Percentiles rank a stretch among this genome's conserved stretches.
phyloP scores from a whole-genome alignment of 2,797 vertebrate genomes.

The Anisognathus igniventris region DNA sequence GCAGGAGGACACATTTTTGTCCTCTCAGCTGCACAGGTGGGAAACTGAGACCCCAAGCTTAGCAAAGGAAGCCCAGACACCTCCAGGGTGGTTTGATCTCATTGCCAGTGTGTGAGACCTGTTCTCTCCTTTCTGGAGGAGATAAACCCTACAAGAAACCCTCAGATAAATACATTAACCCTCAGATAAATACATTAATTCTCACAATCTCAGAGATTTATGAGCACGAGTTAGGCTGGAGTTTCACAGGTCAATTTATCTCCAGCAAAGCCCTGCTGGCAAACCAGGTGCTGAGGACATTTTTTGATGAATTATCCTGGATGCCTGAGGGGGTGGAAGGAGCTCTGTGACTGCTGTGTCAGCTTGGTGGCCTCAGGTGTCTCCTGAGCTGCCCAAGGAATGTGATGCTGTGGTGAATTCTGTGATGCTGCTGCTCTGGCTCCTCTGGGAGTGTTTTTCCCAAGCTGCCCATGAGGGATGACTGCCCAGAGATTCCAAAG shows the following conservation, averaged over 20 bases:
- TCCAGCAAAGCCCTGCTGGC: background rate
- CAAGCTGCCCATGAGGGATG: background rate
- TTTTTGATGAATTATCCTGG: background rate
- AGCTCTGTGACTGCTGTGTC: background rate
- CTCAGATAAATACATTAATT: background rate
- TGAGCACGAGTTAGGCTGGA: background rate
- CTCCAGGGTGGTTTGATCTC: background rate
- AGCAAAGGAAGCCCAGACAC: background rate
- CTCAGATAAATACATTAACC: background rate
- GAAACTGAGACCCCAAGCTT: background rate
- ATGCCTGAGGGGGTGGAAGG: background rate
- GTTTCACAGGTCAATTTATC: background rate
- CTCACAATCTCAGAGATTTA: background rate
- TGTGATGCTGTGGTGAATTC: background rate
- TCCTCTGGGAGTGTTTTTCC: background rate
- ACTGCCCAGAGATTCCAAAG: background rate
- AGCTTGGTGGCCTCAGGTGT: background rate
- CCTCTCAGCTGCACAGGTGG: background rate
- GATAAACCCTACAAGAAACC: background rate
- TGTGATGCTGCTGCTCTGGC: background rate
- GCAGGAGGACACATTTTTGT: accelerated
- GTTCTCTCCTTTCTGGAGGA: background rate
- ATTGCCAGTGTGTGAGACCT: background rate
- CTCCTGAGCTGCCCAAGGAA: background rate
- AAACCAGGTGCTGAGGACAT: background rate